Base-by-base conservation (phyloP, 2,888 invertebrate species). In the Gandaritis pyraliata region DNA sequence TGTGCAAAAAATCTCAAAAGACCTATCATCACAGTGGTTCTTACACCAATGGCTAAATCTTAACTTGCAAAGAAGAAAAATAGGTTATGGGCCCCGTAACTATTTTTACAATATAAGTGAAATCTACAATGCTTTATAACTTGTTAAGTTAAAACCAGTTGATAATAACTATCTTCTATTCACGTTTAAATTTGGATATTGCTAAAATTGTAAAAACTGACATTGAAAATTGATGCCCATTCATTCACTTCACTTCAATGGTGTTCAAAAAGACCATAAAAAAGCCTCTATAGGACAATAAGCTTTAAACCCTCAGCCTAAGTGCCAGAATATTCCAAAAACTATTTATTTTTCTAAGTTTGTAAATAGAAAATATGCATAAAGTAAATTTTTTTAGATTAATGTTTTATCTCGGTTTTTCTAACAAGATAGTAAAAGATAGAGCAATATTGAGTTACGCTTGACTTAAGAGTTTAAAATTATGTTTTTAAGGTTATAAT, bases 261-360 rank as follows among this genome's bases (percentile, higher is more conserved):
- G 41, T 41, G 41, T 41, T 41, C 41, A 41, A 13, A 41, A 41
- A 8, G 15, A 41, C 41, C 2, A 41, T 1, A 6, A 46, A 46
- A 23, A 23, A n/a, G 11, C 51, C 50, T 50, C 18, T 18, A 38
- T 15, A 48, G 38, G 15, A 41, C 30, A 49, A 41, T 30, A 43
- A 47, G 56, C 52, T 61, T 61, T 57, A 23, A 56, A 55, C 12
- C 10, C 43, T 12, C 23, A 43, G 38, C 46, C 29, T 30, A 12
- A 46, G 52, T 61, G 57, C 57, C 61, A 61, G 57, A 58, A 16
- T 46, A 54, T 58, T 39, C 62, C 53, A 51, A 61, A 58, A 58
- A 36, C 47, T 36, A 45, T 41, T 54, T 47, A 53, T 23, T 38
- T 33, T 41, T 53, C 23, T 23, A 23, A 61, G 52, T 36, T 61